A percentile compares a stretch with the other conserved stretches of the same genome.
Evolutionary conservation across 2,113 vertebrate species (phyloP).

Genomic region (Rynchops niger): DNA sequence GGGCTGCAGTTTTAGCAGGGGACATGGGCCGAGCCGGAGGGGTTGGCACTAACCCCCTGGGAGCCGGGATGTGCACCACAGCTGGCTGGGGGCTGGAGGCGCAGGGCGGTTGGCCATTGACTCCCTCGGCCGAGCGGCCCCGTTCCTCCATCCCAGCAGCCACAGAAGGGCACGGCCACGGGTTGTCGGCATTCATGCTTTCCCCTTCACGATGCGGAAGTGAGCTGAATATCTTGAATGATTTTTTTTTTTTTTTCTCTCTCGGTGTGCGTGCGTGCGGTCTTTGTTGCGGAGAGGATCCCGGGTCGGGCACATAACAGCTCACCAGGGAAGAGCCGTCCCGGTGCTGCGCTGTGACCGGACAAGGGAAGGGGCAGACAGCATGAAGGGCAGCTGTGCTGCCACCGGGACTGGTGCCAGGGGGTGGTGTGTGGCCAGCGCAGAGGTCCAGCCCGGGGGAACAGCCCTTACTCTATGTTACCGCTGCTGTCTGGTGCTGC

Average conservation of each 20-base stretch:
- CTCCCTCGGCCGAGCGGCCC: background rate
- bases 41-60: background rate
- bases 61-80: background rate
- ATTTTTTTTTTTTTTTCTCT: background rate
- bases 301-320: background rate
- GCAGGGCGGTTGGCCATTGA: background rate
- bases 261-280: background rate
- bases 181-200: background rate
- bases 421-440: background rate
- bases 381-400: background rate
- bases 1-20: background rate
- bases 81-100: background rate
- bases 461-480: background rate
- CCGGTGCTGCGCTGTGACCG: background rate
- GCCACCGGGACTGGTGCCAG: background rate
- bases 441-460: background rate
- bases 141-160: background rate
- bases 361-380: background rate
- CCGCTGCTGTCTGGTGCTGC: background rate
- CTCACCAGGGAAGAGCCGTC: background rate
- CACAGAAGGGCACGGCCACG: background rate
- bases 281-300: background rate
- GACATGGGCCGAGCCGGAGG: background rate
- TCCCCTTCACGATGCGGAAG: background rate
- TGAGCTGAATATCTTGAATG: background rate